Evolutionary conservation across 2,113 vertebrate species (phyloP).

Genomic region (Fulica atra): DNA sequence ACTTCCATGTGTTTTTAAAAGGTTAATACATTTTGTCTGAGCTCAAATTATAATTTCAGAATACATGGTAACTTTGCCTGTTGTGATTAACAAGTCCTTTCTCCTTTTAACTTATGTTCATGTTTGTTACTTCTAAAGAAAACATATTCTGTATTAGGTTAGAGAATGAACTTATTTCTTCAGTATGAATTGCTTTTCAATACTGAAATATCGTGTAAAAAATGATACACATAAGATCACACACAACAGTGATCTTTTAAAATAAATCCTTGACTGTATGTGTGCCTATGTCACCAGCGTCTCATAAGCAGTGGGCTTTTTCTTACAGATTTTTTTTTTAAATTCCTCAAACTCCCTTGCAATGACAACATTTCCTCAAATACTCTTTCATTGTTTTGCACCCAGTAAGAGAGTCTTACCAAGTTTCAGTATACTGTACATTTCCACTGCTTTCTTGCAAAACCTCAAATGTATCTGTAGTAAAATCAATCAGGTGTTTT

Average conservation of each 20-base stretch:
- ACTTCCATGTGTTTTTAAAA: background rate
- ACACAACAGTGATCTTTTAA: background rate
- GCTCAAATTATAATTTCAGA: background rate
- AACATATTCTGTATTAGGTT: background rate
- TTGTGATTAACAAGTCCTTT: background rate
- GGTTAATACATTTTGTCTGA: background rate
- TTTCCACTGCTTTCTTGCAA: background rate
- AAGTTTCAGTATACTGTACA: background rate
- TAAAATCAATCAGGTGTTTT: background rate
- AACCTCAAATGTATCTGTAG: background rate
- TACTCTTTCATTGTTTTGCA: background rate
- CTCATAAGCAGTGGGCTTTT: background rate
- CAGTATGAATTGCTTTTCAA: background rate
- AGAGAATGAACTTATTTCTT: background rate
- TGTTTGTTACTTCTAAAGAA: background rate
- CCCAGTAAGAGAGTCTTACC: background rate
- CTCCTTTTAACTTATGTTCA: background rate
- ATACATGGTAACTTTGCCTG: background rate
- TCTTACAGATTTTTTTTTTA: background rate
- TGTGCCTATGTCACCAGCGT: background rate
- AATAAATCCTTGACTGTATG: background rate
- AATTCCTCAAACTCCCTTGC: background rate
- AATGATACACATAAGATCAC: background rate
- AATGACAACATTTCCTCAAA: background rate
- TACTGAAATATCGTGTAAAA: background rate